A percentile compares a stretch with the other conserved stretches of the same genome.
These are phyloP conservation scores for Penaeus monodon DNA, from an alignment of 2,888 invertebrate genomes.

Conservation along the genomic window DNA sequence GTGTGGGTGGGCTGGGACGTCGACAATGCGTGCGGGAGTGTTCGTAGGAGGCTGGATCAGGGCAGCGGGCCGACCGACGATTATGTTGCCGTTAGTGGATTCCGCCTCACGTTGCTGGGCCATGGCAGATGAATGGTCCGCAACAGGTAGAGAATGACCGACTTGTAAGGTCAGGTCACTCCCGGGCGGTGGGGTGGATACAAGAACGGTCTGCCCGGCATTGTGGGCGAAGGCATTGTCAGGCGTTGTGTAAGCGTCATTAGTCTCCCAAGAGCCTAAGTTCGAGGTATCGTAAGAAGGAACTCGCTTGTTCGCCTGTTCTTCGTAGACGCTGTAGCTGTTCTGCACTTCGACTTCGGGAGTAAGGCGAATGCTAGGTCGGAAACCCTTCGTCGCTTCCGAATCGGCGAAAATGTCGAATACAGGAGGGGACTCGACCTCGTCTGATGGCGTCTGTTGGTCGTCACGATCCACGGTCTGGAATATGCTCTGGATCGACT, in stretches of 20 bases:
- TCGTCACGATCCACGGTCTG: constrained; percentile 7
- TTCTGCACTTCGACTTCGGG: not conserved
- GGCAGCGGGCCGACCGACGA: constrained; percentile 40
- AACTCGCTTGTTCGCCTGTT: not conserved
- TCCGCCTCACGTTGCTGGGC: constrained; percentile 1
- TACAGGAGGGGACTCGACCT: constrained; percentile 22
- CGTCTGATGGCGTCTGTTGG: not conserved
- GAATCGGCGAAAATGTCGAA: constrained; percentile 38
- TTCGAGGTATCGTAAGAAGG: not conserved
- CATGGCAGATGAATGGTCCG: not conserved
- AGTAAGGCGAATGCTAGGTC: constrained; percentile 5
- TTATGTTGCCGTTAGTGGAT: constrained; percentile 1
- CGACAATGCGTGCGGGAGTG: not conserved
- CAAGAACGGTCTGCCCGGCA: not conserved
- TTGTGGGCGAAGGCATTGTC: not conserved
- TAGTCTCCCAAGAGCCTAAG: not conserved
- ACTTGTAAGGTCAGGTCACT: constrained; percentile 23
- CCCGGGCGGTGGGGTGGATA: not conserved
- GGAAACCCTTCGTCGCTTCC: constrained; percentile 24
- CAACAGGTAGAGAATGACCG: constrained; percentile 29
- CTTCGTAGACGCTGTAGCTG: not conserved
- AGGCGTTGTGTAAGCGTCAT: not conserved
- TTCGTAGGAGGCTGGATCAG: constrained; percentile 29
- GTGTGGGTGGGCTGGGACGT: not conserved
- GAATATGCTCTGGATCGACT: constrained; percentile 45